Evolutionary conservation across 1,140 invertebrate species (phyloP).

Genomic region (Drosophila funebris): DNA sequence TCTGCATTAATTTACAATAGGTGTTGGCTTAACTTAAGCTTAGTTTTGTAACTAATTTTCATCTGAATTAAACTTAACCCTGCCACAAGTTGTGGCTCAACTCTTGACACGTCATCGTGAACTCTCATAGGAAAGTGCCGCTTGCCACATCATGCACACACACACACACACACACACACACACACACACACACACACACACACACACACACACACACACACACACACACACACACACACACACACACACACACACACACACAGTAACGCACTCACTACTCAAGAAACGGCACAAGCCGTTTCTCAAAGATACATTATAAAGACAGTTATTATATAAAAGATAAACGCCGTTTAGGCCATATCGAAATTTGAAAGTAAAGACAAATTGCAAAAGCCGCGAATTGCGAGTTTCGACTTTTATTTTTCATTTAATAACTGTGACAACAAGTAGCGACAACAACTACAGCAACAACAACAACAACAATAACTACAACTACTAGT

Average conservation of each 20-base stretch:
- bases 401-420: slow-evolving; percentile 30
- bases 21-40: background rate
- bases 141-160: background rate
- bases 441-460: slow-evolving; percentile 61
- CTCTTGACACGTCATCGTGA: background rate
- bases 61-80: background rate
- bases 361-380: slow-evolving; percentile 53
- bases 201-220: too few species aligned
- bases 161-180: background rate
- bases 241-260: background rate
- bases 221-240: too few species aligned
- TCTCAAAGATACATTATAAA: slow-evolving; percentile 20
- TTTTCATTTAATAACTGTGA: slow-evolving; percentile 73
- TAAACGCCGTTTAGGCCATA: slow-evolving; percentile 39
- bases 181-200: too few species aligned
- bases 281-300: background rate
- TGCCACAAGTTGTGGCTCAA: background rate
- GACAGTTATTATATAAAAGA: slow-evolving; percentile 65
- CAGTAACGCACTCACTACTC: background rate
- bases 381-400: slow-evolving; percentile 47
- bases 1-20: background rate
- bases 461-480: slow-evolving; percentile 22
- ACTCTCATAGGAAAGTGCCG: background rate
- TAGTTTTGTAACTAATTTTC: slow-evolving; percentile 22
- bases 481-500: slow-evolving; percentile 19